Percentiles rank a stretch among this genome's conserved stretches.
Evolutionary conservation across 2,113 vertebrate genomes (phyloP).

Genomic region (Phrynosoma blainvillii): DNA sequence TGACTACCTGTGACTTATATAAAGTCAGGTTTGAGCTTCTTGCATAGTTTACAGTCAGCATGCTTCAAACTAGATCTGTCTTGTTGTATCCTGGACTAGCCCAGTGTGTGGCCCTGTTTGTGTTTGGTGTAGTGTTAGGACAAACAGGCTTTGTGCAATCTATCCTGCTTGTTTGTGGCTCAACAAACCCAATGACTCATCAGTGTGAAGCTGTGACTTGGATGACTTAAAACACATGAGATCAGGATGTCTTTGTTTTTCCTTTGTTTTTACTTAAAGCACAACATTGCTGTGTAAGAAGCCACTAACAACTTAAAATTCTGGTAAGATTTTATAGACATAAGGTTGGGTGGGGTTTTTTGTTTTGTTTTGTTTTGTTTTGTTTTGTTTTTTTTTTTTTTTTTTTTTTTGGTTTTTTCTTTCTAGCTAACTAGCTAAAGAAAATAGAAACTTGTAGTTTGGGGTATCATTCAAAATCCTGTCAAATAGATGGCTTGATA

Average conservation of each 20-base stretch:
- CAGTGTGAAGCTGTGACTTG: conserved; percentile 14
- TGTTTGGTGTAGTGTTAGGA: conserved; percentile 24
- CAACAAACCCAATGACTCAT: conserved; percentile 11
- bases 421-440: background rate
- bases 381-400: no score
- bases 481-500: background rate
- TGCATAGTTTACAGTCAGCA: background rate
- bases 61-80: conserved; percentile 20
- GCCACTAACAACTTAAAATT: background rate
- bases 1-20: background rate
- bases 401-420: no score
- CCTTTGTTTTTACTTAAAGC: background rate
- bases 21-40: background rate
- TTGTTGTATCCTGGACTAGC: conserved; percentile 9
- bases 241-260: background rate
- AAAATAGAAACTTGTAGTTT: background rate
- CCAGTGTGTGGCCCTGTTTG: background rate
- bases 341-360: background rate
- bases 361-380: no score
- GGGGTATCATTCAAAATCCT: background rate
- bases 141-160: conserved; percentile 23
- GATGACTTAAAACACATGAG: background rate
- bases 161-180: conserved; percentile 39
- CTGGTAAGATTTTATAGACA: background rate
- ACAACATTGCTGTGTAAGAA: background rate